These are phyloP conservation scores for Salpingus planirostris DNA, from an alignment of 2,888 invertebrate genomes.

Conservation along the genomic window DNA sequence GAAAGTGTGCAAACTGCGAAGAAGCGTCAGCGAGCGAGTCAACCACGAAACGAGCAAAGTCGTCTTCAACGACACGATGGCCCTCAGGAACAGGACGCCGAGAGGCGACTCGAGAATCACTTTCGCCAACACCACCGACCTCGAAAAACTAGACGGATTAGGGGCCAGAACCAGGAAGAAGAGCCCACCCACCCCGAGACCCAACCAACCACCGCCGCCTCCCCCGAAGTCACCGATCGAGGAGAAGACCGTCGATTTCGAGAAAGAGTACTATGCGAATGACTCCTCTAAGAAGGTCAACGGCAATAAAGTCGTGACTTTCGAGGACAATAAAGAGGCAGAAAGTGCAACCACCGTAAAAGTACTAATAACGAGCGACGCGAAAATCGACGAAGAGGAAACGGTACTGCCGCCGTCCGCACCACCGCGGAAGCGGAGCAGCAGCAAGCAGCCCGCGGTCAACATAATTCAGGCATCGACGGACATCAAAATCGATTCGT, in stretches of 20 bases:
- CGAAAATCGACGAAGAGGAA: neutral
- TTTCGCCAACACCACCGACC: conserved; percentile 43
- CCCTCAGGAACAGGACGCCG: conserved; percentile 55
- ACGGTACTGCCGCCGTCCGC: conserved; percentile 30
- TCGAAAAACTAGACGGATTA: conserved; percentile 32
- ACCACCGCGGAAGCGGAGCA: conserved; percentile 39
- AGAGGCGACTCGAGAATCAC: conserved; percentile 55
- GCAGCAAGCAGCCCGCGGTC: conserved; percentile 30
- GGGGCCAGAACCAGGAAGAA: conserved; percentile 23
- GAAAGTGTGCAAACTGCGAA: conserved; percentile 28
- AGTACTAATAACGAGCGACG: neutral
- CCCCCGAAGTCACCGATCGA: conserved; percentile 30
- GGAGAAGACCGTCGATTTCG: neutral
- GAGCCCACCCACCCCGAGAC: conserved; percentile 30
- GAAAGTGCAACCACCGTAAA: too few species aligned
- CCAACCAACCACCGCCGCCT: conserved; percentile 45
- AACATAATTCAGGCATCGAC: conserved; percentile 18
- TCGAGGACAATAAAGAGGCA: neutral
- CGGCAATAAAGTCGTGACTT: neutral
- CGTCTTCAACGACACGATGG: conserved; percentile 75
- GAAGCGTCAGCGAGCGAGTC: conserved; percentile 41
- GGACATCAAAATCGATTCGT: conserved; percentile 18
- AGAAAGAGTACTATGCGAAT: neutral
- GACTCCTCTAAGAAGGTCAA: too few species aligned
- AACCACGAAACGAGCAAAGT: conserved; percentile 40